Evolutionary conservation across 2,113 vertebrate genomes (phyloP).

Genomic region (Rousettus leschenaultii): DNA sequence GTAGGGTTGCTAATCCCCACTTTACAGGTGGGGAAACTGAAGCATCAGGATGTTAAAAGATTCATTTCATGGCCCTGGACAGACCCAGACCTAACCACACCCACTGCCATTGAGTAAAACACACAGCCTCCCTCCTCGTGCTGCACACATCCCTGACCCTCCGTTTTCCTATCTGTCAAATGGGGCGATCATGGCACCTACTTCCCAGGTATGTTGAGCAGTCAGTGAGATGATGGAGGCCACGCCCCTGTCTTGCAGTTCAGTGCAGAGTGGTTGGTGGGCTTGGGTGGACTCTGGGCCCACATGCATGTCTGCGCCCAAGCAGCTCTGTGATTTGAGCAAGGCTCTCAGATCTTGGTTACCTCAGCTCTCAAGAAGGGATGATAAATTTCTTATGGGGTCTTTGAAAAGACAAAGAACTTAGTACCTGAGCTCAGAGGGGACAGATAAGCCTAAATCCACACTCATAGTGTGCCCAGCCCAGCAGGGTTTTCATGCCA

Average conservation of each 20-base stretch:
- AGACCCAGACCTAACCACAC: not conserved
- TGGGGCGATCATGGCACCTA: no score
- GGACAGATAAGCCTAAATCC: not conserved
- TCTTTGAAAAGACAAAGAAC: not conserved
- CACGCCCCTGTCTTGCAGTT: not conserved
- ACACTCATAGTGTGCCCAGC: no score
- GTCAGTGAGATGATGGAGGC: not conserved
- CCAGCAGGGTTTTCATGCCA: not conserved
- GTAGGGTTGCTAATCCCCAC: no score
- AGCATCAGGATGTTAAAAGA: accelerated
- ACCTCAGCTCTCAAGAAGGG: not conserved
- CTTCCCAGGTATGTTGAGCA: not conserved
- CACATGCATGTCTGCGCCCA: not conserved
- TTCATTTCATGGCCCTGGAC: not conserved
- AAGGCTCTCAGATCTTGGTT: not conserved
- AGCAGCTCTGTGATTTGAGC: not conserved
- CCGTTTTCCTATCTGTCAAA: not conserved
- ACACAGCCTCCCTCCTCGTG: not conserved
- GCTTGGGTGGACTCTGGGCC: not conserved
- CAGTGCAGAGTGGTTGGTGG: not conserved
- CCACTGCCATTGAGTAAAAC: not conserved
- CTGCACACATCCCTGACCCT: not conserved
- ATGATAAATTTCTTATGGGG: not conserved
- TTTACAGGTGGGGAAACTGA: not conserved
- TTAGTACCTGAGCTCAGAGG: not conserved